A percentile compares a stretch with the other conserved stretches of the same genome.
Evolutionary conservation across 2,113 vertebrate species (phyloP).

Genomic region (Peromyscus californicus): DNA sequence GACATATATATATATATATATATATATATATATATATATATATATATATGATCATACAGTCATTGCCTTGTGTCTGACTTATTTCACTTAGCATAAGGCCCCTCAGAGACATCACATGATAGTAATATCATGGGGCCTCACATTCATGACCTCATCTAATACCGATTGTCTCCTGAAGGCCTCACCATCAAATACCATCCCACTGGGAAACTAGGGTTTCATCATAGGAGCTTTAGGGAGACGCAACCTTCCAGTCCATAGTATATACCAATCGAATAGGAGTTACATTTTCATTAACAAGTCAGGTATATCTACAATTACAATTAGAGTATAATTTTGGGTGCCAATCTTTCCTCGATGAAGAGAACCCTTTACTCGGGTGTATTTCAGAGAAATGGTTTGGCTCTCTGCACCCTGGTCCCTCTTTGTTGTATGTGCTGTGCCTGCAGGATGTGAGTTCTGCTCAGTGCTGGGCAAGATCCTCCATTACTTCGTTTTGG

Average conservation of each 20-base stretch:
- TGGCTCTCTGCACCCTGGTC: background rate
- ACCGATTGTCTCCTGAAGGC: too few relatives aligned
- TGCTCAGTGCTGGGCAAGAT: background rate
- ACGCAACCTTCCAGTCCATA: background rate
- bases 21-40: too few relatives aligned
- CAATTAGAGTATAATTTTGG: background rate
- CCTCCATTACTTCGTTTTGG: background rate
- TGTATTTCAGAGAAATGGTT: background rate
- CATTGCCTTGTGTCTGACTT: background rate
- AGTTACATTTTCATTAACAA: background rate
- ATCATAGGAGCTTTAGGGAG: background rate
- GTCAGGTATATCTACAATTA: background rate
- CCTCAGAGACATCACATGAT: background rate
- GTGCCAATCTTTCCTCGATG: background rate
- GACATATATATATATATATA: too few relatives aligned
- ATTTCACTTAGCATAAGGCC: background rate
- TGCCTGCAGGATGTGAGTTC: fast-evolving
- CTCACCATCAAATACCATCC: background rate
- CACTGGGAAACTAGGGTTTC: background rate
- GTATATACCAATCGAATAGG: background rate
- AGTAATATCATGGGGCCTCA: fast-evolving
- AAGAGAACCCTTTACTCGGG: background rate
- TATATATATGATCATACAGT: background rate
- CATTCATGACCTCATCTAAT: too few relatives aligned
- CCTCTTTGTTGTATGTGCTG: background rate